Evolutionary conservation across 2,888 invertebrate species (phyloP).

Genomic region (Caenorhabditis sp.): DNA sequence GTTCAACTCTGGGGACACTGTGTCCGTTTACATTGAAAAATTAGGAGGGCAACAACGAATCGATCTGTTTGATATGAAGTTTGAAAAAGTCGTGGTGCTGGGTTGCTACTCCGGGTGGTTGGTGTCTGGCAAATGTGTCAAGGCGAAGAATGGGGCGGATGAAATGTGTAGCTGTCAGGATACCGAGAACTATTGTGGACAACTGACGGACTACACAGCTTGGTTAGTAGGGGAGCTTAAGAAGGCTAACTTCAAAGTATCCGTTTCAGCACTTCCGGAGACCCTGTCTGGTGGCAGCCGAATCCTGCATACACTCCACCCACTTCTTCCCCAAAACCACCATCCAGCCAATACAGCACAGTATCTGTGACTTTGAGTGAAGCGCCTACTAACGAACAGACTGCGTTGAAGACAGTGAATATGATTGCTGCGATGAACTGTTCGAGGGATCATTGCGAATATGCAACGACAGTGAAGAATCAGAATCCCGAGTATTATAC

Average conservation of each 20-base stretch:
- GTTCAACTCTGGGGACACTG: neutral
- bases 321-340: neutral
- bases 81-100: neutral
- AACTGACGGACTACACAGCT: neutral
- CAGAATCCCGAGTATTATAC: slow-evolving; percentile 3
- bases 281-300: slow-evolving; percentile 19
- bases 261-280: slow-evolving; percentile 6
- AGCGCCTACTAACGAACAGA: neutral
- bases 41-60: neutral
- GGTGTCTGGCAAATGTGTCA: neutral
- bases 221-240: neutral
- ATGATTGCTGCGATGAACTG: slow-evolving; percentile 5
- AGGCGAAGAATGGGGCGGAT: neutral
- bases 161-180: neutral
- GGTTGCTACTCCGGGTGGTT: neutral
- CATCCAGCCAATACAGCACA: neutral
- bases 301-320: neutral
- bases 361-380: neutral
- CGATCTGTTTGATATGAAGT: neutral
- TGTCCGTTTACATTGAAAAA: neutral
- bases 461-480: neutral
- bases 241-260: too few species aligned
- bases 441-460: neutral
- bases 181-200: neutral
- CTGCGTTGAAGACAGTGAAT: neutral